Evolutionary conservation across 2,797 vertebrate species (phyloP), one percentile per base, ranked within the genome.

Genomic region (Falco rusticolus): DNA sequence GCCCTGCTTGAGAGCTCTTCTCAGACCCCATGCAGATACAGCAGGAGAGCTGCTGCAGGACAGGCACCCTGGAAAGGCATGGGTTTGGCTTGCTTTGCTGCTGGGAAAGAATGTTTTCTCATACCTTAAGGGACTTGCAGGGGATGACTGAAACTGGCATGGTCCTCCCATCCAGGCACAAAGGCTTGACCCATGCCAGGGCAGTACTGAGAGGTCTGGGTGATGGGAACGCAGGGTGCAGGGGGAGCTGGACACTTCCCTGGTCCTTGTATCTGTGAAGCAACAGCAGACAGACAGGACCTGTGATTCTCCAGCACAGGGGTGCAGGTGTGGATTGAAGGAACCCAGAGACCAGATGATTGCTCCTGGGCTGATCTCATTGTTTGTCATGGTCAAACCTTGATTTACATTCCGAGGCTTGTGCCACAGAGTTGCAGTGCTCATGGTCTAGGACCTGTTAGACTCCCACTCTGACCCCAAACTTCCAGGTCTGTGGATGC

Each of bases 371-470:
- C 50, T 68, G 78, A 43, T 80, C 57, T 75, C 15, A 11, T 22
- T 39, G 28, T 63, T 64, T 37, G 54, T 53, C n/a, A 3, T 4
- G 16, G 21, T 56, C 7, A 11, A 50, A 18, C 48, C 28, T 6
- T 24, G 20, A 47, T 60, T 61, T 82, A 43, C 3, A 2, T 57
- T 70, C 39, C 22, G 29, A 24, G 56, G 45, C 50, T 21, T 12
- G n/a, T 34, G 69, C 39, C 34, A 9, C 0, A 0, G 50, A 13
- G 25, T 22, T 53, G 22, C 54, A 21, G 82, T 31, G 5, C 72
- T 70, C 0, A 0, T 53, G 41, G 59, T 45, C 22, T 50, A 10
- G 64, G n/a, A 25, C 24, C 41, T 0, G 0, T 39, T 4, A 18
- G 48, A 22, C 10, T 54, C 21, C 15, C 16, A 5, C 20, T 12